Conservation (phyloP, 2,113 vertebrate genomes). For the Coreoperca whiteheadi region DNA sequence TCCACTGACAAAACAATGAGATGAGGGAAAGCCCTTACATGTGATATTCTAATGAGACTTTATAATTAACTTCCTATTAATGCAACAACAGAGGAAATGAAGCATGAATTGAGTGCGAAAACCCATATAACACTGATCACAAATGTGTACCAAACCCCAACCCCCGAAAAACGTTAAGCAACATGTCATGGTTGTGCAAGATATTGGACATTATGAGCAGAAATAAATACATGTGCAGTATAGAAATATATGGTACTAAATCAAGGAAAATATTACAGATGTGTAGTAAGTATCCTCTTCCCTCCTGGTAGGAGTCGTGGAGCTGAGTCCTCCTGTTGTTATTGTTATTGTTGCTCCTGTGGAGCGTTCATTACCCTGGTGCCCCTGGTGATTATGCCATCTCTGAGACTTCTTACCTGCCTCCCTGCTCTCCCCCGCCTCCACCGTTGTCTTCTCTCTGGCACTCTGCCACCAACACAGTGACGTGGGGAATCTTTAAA, state of each 20-base stretch:
- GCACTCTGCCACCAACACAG: conserved; percentile 5
- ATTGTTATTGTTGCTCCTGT: conserved; percentile 54
- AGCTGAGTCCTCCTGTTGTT: conserved; percentile 49
- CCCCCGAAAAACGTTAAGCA: neutral
- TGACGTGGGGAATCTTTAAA: conserved; percentile 7
- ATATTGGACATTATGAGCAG: neutral
- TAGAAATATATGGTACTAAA: neutral
- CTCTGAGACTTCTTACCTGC: neutral
- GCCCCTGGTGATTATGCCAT: conserved; percentile 36
- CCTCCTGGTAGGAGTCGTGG: conserved; percentile 7
- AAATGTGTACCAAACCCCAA: neutral
- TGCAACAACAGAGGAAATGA: neutral
- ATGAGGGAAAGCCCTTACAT: neutral
- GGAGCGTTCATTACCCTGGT: conserved; percentile 53
- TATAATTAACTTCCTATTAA: neutral
- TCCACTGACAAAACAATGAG: neutral
- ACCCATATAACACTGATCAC: no score
- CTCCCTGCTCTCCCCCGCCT: neutral
- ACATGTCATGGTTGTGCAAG: neutral
- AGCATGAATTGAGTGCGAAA: neutral
- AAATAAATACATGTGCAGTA: neutral
- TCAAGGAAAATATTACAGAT: conserved; percentile 4
- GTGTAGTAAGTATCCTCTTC: neutral
- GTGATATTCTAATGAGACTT: neutral
- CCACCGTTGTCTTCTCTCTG: conserved; percentile 2